These are phyloP conservation scores for Drosophila melanica DNA, from an alignment of 1,140 invertebrate genomes.

Conservation along the genomic window DNA sequence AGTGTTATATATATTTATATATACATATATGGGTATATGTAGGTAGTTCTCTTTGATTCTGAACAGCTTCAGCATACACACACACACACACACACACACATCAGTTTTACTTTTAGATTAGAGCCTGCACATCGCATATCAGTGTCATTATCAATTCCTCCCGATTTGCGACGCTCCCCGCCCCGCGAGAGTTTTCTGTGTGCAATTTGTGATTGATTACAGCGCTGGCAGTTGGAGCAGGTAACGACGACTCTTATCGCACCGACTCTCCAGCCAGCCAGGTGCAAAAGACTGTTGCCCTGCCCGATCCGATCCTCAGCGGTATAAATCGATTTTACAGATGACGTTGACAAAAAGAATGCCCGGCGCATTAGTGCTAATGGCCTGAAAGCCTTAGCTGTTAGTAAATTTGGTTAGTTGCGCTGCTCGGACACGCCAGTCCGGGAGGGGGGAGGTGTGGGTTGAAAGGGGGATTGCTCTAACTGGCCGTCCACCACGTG, in stretches of 20 bases:
- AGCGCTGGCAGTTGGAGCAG: not conserved
- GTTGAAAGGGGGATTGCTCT: too few relatives aligned
- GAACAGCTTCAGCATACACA: not conserved
- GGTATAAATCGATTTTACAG: not conserved
- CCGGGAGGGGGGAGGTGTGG: too few relatives aligned
- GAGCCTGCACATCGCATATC: conserved; percentile 44
- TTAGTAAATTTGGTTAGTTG: not conserved
- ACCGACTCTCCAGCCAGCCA: not conserved
- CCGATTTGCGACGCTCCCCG: too few relatives aligned
- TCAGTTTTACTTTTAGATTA: conserved; percentile 37
- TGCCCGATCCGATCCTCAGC: conserved; percentile 4
- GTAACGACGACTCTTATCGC: conserved; percentile 15
- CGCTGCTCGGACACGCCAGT: not conserved
- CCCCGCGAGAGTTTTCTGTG: not conserved
- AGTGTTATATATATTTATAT: not conserved
- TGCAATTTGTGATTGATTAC: conserved; percentile 55
- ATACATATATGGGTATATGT: conserved; percentile 1
- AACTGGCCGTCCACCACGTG: conserved; percentile 49
- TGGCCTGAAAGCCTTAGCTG: not conserved
- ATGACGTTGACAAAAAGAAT: conserved; percentile 6
- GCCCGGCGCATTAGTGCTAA: too few relatives aligned
- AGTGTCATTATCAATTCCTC: conserved; percentile 52
- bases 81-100: too few relatives aligned
- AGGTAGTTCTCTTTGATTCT: not conserved
- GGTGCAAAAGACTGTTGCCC: not conserved